A percentile compares a stretch with the other conserved stretches of the same genome.
These are phyloP conservation scores for Lasius platythorax DNA, from an alignment of 2,888 invertebrate species.

Conservation along the genomic window DNA sequence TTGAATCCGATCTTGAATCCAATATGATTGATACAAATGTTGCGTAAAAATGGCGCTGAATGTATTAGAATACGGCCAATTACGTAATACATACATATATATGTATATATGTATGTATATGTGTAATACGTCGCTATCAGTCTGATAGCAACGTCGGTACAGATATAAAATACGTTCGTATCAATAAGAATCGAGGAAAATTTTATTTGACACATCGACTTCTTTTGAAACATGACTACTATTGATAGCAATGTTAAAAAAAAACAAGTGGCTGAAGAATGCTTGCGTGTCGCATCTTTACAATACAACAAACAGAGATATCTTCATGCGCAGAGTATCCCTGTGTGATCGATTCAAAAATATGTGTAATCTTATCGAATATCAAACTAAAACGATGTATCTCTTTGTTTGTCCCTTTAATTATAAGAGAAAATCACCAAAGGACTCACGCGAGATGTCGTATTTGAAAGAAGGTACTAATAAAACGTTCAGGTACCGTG, in stretches of 20 bases:
- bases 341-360: neutral
- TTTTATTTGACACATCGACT: neutral
- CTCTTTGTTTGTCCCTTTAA: neutral
- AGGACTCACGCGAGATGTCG: neutral
- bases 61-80: constrained; percentile 28
- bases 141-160: neutral
- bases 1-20: neutral
- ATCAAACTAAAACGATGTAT: neutral
- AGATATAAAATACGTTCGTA: neutral
- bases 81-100: neutral
- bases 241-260: neutral
- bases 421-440: neutral
- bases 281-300: constrained; percentile 12
- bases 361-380: neutral
- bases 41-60: constrained; percentile 14
- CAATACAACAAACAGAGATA: constrained; percentile 23
- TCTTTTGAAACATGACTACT: neutral
- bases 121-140: neutral
- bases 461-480: constrained; percentile 67
- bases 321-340: constrained; percentile 8
- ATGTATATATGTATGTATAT: too few relatives aligned
- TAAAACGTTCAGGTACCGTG: constrained; percentile 68
- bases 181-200: neutral
- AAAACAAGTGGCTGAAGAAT: neutral
- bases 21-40: constrained; percentile 15